Percentiles rank a stretch among this genome's conserved stretches.
Conservation (phyloP, 1,140 invertebrate genomes). For the Drosophila rhopaloa region DNA sequence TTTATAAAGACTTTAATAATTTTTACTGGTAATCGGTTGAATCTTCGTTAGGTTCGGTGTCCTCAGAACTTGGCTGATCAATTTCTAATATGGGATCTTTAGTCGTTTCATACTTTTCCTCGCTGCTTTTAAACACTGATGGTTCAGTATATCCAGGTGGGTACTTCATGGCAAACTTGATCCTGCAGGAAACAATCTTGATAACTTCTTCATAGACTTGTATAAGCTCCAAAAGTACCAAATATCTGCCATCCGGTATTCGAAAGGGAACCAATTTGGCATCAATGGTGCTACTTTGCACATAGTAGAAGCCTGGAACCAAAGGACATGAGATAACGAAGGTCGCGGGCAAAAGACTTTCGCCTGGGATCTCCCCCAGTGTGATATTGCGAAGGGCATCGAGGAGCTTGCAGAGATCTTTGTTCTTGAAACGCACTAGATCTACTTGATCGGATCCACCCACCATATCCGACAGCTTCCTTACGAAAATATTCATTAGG, state of each 20-base stretch:
- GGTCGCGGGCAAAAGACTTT: constrained; percentile 45
- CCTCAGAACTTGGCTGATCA: neutral
- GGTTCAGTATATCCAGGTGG: constrained; percentile 11
- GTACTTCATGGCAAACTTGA: constrained; percentile 42
- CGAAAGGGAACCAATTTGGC: constrained; percentile 25
- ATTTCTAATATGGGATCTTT: neutral
- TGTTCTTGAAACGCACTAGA: constrained; percentile 53
- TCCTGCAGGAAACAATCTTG: constrained; percentile 46
- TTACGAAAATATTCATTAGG: constrained; percentile 58
- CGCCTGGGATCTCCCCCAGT: constrained; percentile 23
- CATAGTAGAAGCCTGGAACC: constrained; percentile 61
- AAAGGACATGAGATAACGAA: constrained; percentile 65
- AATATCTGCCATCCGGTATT: constrained; percentile 58
- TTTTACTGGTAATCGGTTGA: neutral
- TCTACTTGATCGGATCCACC: constrained; percentile 43
- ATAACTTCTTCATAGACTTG: constrained; percentile 71
- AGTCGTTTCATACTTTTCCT: neutral
- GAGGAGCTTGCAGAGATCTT: constrained; percentile 60
- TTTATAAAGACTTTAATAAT: too few relatives aligned
- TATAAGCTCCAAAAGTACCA: constrained; percentile 55
- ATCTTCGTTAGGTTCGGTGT: neutral
- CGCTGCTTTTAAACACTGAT: neutral
- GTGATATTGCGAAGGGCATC: constrained; percentile 60
- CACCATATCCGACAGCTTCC: constrained; percentile 40
- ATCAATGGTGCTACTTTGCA: constrained; percentile 27